Conservation (phyloP, 1,140 invertebrate species). For the Tyrophagus putrescentiae region DNA sequence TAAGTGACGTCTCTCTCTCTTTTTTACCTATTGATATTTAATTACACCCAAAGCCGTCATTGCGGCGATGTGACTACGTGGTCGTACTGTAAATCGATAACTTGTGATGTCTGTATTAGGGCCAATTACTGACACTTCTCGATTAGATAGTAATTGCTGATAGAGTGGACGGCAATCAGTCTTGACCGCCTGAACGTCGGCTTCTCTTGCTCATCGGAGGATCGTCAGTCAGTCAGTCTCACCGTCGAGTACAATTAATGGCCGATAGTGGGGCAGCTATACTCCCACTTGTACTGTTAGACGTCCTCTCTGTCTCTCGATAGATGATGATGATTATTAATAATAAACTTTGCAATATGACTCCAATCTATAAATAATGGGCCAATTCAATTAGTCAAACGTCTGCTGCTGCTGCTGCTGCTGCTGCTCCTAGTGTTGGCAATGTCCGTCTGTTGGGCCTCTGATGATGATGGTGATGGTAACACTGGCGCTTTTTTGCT, state of each 20-base stretch:
- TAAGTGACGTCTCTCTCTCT: too few relatives aligned
- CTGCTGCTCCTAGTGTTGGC: not conserved
- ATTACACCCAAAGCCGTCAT: not conserved
- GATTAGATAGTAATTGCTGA: not conserved
- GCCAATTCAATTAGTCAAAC: not conserved
- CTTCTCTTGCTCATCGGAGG: too few relatives aligned
- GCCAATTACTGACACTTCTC: not conserved
- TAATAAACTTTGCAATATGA: constrained; percentile 7
- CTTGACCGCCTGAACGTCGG: too few relatives aligned
- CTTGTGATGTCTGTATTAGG: constrained; percentile 8
- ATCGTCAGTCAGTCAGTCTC: too few relatives aligned
- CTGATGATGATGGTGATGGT: too few relatives aligned
- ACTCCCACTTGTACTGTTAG: not conserved
- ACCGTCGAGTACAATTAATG: too few relatives aligned
- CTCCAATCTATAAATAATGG: constrained; percentile 9
- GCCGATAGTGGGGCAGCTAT: not conserved
- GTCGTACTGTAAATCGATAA: constrained; percentile 13
- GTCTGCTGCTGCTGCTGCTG: not conserved
- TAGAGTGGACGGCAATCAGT: too few relatives aligned
- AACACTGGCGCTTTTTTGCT: not conserved
- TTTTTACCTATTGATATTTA: constrained; percentile 7
- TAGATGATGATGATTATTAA: constrained; percentile 1
- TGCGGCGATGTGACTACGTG: not conserved
- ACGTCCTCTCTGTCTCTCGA: not conserved
- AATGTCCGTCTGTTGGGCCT: too few relatives aligned